A percentile compares a stretch with the other conserved stretches of the same genome.
These are phyloP conservation scores for Babylonia areolata DNA, from an alignment of 1,140 invertebrate species.

Conservation along the genomic window DNA sequence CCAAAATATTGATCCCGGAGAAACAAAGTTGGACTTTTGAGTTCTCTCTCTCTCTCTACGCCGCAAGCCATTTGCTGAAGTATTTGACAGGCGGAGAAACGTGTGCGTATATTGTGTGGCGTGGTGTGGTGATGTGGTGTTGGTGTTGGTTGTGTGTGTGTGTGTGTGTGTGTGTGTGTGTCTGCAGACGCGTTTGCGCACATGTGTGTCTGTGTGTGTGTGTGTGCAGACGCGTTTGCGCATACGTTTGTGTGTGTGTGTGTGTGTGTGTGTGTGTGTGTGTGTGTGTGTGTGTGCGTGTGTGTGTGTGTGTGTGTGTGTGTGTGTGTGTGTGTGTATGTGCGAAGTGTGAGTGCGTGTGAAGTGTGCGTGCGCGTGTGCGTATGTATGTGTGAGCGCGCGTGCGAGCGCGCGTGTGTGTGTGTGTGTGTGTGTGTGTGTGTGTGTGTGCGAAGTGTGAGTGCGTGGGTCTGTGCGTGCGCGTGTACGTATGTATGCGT, in stretches of 20 bases:
- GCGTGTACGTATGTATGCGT: not conserved
- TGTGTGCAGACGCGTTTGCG: not conserved
- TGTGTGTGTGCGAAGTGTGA: not conserved
- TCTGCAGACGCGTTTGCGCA: no score
- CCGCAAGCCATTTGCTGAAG: no score
- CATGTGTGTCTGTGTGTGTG: not conserved
- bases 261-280: not conserved
- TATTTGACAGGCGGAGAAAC: no score
- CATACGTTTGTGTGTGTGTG: not conserved
- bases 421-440: not conserved
- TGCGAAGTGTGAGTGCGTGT: not conserved
- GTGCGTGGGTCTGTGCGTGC: not conserved
- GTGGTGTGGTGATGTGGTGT: no score
- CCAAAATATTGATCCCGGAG: no score
- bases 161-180: no score
- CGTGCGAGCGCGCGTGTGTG: not conserved
- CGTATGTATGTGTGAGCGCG: not conserved
- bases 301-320: not conserved
- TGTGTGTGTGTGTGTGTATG: not conserved
- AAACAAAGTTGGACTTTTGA: no score
- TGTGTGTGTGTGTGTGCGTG: not conserved
- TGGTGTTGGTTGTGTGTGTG: no score
- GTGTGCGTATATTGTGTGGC: no score
- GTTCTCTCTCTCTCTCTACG: not conserved
- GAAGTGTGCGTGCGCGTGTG: not conserved